A percentile compares a stretch with the other conserved stretches of the same genome.
Evolutionary conservation across 1,140 invertebrate species (phyloP).

Genomic region (Piezodorus guildinii): DNA sequence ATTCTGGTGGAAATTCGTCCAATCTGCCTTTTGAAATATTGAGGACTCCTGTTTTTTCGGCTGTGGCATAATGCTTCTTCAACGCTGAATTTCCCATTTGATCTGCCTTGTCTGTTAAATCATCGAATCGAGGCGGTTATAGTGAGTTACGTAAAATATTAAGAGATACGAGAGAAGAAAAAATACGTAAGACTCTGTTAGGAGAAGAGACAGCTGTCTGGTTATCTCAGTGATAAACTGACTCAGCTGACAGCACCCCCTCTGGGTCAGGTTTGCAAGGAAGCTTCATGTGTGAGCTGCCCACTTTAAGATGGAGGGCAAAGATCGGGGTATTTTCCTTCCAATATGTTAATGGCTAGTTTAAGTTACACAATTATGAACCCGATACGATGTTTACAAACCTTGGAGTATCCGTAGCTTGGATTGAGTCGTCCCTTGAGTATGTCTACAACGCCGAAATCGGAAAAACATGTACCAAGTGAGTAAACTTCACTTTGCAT

Average conservation of each 20-base stretch:
- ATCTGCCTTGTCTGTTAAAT: background rate
- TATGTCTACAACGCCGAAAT: constrained; percentile 20
- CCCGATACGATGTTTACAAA: background rate
- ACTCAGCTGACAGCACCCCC: constrained; percentile 4
- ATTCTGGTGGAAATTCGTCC: constrained; percentile 51
- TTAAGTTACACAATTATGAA: constrained; percentile 10
- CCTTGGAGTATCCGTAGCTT: background rate
- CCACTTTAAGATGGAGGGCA: constrained; percentile 15
- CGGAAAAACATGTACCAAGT: constrained; percentile 24
- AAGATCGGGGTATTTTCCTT: constrained; percentile 4
- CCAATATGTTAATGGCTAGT: constrained; percentile 5
- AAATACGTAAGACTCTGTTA: too few relatives aligned
- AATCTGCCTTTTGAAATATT: constrained; percentile 50
- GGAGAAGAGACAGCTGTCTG: background rate
- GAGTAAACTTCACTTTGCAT: constrained; percentile 10
- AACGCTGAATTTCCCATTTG: constrained; percentile 30
- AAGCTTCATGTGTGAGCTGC: background rate
- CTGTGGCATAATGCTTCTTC: constrained; percentile 30
- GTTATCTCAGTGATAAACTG: constrained; percentile 10
- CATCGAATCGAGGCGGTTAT: too few relatives aligned
- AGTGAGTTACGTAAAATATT: too few relatives aligned
- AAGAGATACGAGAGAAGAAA: too few relatives aligned
- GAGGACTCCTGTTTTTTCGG: constrained; percentile 31
- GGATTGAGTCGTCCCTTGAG: background rate
- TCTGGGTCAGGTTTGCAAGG: constrained; percentile 5